Evolutionary conservation across 1,140 invertebrate genomes (phyloP).

Genomic region (Pentalonia nigronervosa): DNA sequence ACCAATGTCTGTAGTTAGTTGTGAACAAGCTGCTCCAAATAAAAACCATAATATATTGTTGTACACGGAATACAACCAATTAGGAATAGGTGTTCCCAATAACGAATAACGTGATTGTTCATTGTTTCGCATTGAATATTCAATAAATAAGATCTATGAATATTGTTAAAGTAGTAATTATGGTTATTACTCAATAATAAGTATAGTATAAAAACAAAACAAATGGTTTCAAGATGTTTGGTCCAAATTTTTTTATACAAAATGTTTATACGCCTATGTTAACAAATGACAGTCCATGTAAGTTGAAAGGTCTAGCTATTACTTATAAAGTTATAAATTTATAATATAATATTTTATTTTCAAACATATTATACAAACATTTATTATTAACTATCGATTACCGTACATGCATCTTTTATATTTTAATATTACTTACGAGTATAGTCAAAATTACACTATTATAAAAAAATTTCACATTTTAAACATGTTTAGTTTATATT

Average conservation of each 20-base stretch:
- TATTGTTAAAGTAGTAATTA: slow-evolving; percentile 11
- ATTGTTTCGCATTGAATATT: slow-evolving; percentile 35
- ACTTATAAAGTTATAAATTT: background rate
- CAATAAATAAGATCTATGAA: slow-evolving; percentile 37
- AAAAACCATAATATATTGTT: slow-evolving; percentile 78
- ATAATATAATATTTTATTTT: too few species aligned
- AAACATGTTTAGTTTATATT: too few species aligned
- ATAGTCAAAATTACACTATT: background rate
- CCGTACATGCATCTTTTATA: background rate
- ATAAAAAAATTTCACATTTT: background rate
- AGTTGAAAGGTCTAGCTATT: background rate
- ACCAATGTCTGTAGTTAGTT: slow-evolving; percentile 85
- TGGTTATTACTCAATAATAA: background rate
- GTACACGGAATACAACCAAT: slow-evolving; percentile 67
- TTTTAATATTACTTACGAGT: too few species aligned
- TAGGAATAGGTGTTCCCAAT: slow-evolving; percentile 40
- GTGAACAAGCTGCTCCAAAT: slow-evolving; percentile 83
- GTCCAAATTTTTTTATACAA: background rate
- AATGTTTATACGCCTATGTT: background rate
- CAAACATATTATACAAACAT: background rate
- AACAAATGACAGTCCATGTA: background rate
- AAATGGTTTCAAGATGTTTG: background rate
- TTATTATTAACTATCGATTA: background rate
- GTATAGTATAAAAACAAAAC: background rate
- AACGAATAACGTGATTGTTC: slow-evolving; percentile 47